phyloP scores from a whole-genome alignment of 2,888 invertebrate genomes.

The Chrysolina haemoptera region DNA sequence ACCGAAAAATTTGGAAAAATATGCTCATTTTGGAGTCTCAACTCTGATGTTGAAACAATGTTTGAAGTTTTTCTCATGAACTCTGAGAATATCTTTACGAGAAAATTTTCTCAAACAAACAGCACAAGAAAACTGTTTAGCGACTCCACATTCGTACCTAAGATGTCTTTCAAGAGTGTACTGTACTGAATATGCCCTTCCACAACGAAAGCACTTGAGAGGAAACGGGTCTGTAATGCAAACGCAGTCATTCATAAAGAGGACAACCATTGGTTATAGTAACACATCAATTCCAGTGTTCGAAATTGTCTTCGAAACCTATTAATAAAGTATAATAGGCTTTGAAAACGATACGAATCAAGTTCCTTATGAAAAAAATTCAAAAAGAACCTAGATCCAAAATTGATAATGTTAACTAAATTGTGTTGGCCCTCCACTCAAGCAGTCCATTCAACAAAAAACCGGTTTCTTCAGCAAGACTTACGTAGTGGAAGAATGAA shows the following conservation, averaged over 20 bases:
- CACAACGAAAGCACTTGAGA: conserved; percentile 73
- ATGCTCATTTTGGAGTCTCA: conserved; percentile 32
- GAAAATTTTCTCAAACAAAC: conserved; percentile 67
- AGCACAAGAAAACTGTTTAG: conserved; percentile 70
- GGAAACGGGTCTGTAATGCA: conserved; percentile 62
- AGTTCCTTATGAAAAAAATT: background rate
- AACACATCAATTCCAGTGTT: conserved; percentile 37
- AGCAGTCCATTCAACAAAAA: conserved; percentile 31
- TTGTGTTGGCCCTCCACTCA: conserved; percentile 55
- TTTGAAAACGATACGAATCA: conserved; percentile 32
- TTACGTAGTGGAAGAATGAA: background rate
- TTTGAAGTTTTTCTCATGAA: conserved; percentile 63
- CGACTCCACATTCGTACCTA: conserved; percentile 63
- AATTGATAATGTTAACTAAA: conserved; percentile 6
- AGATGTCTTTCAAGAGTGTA: conserved; percentile 63
- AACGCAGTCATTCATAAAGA: conserved; percentile 47
- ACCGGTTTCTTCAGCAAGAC: conserved; percentile 27
- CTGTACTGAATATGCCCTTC: conserved; percentile 73
- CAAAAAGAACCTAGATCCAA: conserved; percentile 17
- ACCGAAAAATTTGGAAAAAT: conserved; percentile 25
- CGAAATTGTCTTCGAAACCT: conserved; percentile 35
- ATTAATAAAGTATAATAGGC: conserved; percentile 49
- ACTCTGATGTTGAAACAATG: conserved; percentile 42
- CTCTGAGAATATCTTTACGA: conserved; percentile 62
- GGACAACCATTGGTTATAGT: conserved; percentile 29